Conservation (phyloP, 2,113 vertebrate genomes). For the Seriola aureovittata region DNA sequence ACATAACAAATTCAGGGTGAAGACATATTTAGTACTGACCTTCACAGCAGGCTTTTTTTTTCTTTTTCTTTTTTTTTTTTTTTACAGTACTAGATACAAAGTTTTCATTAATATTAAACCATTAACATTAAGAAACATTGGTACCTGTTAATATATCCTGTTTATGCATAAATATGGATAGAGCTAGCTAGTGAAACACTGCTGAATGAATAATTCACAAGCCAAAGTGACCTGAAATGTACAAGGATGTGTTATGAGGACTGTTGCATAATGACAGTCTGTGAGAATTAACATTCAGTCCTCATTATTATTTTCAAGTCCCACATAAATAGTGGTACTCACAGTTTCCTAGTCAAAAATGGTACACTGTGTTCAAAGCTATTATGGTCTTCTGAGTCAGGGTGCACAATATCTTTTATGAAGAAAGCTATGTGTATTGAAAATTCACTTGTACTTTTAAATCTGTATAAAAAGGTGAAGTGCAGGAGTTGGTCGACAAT, state of each 20-base stretch:
- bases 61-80: too few relatives aligned
- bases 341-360: neutral
- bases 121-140: constrained; percentile 6
- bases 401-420: neutral
- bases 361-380: neutral
- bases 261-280: neutral
- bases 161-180: constrained; percentile 17
- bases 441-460: neutral
- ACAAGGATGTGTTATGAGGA: neutral
- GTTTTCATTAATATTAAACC: neutral
- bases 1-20: neutral
- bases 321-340: neutral
- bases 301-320: constrained; percentile 12
- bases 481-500: neutral
- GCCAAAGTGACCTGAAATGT: constrained; percentile 13
- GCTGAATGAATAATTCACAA: constrained; percentile 6
- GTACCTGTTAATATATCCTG: neutral
- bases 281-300: neutral
- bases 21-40: neutral
- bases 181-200: neutral
- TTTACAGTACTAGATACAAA: neutral
- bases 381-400: neutral
- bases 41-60: too few relatives aligned
- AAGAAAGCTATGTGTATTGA: neutral
- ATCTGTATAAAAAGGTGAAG: neutral